phyloP scores from a whole-genome alignment of 2,797 vertebrate genomes.

The Atherinosoma microstoma region DNA sequence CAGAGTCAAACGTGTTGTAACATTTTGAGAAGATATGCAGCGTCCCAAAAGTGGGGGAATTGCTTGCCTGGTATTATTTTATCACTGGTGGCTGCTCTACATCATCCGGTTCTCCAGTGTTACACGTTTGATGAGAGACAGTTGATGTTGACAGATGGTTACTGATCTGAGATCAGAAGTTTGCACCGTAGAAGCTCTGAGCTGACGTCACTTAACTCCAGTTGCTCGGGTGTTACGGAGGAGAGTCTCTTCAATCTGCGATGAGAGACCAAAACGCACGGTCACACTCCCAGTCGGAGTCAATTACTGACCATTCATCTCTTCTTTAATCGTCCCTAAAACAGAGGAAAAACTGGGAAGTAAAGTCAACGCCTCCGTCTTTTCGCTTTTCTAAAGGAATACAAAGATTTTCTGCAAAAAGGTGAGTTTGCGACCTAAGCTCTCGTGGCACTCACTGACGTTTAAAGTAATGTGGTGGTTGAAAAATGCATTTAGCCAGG shows the following conservation, averaged over 20 bases:
- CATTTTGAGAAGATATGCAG: no score
- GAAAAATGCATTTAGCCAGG: constrained; percentile 4
- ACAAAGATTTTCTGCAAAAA: constrained; percentile 21
- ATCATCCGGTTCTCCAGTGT: not conserved
- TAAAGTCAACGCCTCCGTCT: constrained; percentile 16
- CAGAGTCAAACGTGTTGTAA: no score
- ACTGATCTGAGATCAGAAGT: constrained; percentile 42
- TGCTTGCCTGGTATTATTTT: no score
- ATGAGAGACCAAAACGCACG: constrained; percentile 73
- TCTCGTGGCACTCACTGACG: constrained; percentile 9
- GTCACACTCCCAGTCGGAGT: constrained; percentile 54
- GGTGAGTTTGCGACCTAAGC: constrained; percentile 56
- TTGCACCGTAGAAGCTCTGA: constrained; percentile 58
- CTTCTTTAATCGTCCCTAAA: constrained; percentile 28
- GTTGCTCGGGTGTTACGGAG: constrained; percentile 84
- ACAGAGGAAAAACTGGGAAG: constrained; percentile 46
- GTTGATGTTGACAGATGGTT: not conserved
- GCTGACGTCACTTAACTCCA: constrained; percentile 88
- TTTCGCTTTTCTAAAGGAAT: constrained; percentile 20
- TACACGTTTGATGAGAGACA: no score
- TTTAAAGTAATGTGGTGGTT: constrained; percentile 14
- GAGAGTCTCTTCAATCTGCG: constrained; percentile 83
- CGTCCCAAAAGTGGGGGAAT: no score
- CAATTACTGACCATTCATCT: constrained; percentile 49
- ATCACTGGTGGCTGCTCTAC: no score